These are phyloP conservation scores for Zaprionus lineosus DNA, from an alignment of 2,888 invertebrate species.

Conservation along the genomic window DNA sequence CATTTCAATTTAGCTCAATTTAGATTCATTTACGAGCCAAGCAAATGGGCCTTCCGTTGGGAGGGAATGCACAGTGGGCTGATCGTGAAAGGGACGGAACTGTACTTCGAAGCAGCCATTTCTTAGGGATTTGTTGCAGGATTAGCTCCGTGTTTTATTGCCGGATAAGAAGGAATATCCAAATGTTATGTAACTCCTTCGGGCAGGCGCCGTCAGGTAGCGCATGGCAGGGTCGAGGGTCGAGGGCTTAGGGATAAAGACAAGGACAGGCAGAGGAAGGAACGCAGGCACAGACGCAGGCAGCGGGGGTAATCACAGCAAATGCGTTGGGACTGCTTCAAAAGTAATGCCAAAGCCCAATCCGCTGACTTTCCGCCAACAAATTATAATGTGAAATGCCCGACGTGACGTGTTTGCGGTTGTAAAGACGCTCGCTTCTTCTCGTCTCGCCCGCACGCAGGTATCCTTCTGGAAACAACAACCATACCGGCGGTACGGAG, in stretches of 20 bases:
- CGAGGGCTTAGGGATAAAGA: too few relatives aligned
- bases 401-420: slow-evolving; percentile 66
- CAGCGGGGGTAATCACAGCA: neutral
- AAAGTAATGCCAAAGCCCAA: slow-evolving; percentile 16
- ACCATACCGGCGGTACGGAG: slow-evolving; percentile 82
- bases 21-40: slow-evolving; percentile 63
- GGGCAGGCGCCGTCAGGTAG: slow-evolving; percentile 1
- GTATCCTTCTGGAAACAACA: slow-evolving; percentile 91
- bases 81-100: slow-evolving; percentile 1
- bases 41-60: slow-evolving; percentile 18
- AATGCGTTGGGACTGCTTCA: slow-evolving; percentile 13
- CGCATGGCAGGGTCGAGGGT: neutral
- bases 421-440: slow-evolving; percentile 74
- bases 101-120: neutral
- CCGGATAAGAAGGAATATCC: slow-evolving; percentile 3
- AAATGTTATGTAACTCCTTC: slow-evolving; percentile 6
- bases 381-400: slow-evolving; percentile 50
- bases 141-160: slow-evolving; percentile 7
- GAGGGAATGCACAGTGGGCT: slow-evolving; percentile 20
- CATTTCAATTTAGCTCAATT: slow-evolving; percentile 83
- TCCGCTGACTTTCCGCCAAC: slow-evolving; percentile 42
- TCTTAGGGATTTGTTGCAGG: neutral
- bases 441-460: slow-evolving; percentile 82
- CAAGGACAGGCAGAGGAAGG: neutral
- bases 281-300: too few relatives aligned